Evolutionary conservation across 2,797 vertebrate species (phyloP), one percentile per base, ranked within the genome.

Genomic region (Lepilemur ruficaudatus): DNA sequence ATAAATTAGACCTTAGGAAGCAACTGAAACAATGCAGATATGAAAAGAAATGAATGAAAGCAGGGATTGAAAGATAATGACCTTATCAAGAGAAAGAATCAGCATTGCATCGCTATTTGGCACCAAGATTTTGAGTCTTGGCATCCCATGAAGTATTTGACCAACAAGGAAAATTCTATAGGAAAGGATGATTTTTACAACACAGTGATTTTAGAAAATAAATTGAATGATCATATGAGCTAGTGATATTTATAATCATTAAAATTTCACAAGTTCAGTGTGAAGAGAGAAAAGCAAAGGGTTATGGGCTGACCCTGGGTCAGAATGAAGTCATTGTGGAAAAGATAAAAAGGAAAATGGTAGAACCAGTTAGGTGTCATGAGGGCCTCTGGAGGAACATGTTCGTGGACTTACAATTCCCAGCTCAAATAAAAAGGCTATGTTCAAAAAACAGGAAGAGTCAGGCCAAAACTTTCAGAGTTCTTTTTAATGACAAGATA

Each of bases 401-500:
- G 48, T 69, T 75, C 23, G 43, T 17, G 69, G 46, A 43, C 55
- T 94, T 46, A 57, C 14, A 79, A 85, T 18, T 88, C 22, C 79
- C 59, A 6, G 23, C 11, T 63, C 32, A 5, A 72, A 73, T 43
- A n/a, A 55, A 93, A 89, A 41, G 28, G 11, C 35, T 41, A 28
- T 13, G 17, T 81, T 87, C n/a, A 86, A 61, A 95, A 48, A 48
- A 48, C 18, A 94, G 75, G 43, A 38, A 91, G 18, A 85, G 38
- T 73, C 52, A 73, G 46, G 43, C 43, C 46, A 81, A 87, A 90
- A 70, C 22, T 65, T 88, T 91, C 72, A 85, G 57, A 32, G 63
- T 35, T 43, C 38, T 86, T 76, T 97, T 96, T 67, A 96, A 96
- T 91, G 52, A 50, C 7, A 82, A 91, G 32, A 78, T 76, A 76